Evolutionary conservation across 2,797 vertebrate species (phyloP).

Genomic region (Anomalospiza imberbis): DNA sequence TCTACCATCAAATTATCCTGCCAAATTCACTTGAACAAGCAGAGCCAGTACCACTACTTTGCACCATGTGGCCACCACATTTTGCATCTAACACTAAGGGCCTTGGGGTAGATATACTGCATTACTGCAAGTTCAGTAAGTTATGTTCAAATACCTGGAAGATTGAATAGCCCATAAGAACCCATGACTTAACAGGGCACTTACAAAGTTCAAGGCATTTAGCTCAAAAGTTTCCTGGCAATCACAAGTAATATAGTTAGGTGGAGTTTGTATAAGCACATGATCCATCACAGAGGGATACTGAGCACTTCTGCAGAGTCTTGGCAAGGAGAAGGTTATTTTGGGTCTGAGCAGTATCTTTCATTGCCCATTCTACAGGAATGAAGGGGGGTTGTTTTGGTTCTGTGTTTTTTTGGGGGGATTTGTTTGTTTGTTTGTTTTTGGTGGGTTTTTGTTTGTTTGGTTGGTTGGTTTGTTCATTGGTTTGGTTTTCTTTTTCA

Average conservation of each 20-base stretch:
- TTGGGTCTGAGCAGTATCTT: neutral
- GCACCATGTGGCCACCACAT: neutral
- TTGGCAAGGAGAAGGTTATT: neutral
- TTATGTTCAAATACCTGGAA: neutral
- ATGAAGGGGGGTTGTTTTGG: neutral
- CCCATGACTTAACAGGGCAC: neutral
- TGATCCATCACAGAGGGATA: neutral
- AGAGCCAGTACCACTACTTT: neutral
- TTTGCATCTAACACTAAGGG: neutral
- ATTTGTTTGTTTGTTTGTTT: too few species aligned
- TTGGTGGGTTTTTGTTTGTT: neutral
- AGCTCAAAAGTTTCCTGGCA: neutral
- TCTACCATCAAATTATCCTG: neutral
- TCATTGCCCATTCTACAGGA: neutral
- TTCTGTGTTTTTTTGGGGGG: too few species aligned
- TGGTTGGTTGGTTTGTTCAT: too few species aligned
- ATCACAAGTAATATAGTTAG: neutral
- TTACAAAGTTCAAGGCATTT: neutral
- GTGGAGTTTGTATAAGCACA: neutral
- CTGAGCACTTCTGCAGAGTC: neutral
- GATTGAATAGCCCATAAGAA: neutral
- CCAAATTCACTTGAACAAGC: neutral
- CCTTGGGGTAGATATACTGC: neutral
- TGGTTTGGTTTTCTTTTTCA: neutral
- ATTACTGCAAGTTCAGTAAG: neutral